A percentile compares a stretch with the other conserved stretches of the same genome.
These are phyloP conservation scores for Chanos chanos DNA, from an alignment of 2,797 vertebrate species.

Conservation along the genomic window DNA sequence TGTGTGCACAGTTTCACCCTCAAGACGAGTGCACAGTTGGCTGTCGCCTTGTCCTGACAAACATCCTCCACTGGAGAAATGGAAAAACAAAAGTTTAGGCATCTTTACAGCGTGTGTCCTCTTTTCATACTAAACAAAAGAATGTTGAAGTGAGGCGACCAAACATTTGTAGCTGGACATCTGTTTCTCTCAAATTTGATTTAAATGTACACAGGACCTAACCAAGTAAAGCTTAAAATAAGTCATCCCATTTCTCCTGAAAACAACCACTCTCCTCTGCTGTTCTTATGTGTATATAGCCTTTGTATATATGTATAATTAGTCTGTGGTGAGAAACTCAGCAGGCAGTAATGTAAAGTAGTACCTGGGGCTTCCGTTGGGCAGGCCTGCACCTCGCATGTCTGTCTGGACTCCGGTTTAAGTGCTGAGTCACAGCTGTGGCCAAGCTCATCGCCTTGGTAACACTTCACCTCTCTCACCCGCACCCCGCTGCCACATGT, in stretches of 20 bases:
- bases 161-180: too few species aligned
- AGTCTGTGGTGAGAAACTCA: too few species aligned
- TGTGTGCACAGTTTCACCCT: conserved; percentile 84
- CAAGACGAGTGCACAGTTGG: conserved; percentile 78
- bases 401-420: conserved; percentile 75
- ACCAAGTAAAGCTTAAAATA: not conserved
- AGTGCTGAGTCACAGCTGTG: conserved; percentile 74
- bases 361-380: conserved; percentile 76
- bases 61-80: conserved; percentile 58
- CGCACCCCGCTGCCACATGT: conserved; percentile 77
- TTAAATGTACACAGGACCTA: not conserved
- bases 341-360: too few species aligned
- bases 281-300: too few species aligned
- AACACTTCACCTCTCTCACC: conserved; percentile 81
- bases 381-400: conserved; percentile 72
- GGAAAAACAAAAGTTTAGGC: too few species aligned
- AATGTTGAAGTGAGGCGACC: too few species aligned
- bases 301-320: not conserved
- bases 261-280: not conserved
- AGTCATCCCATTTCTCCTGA: too few species aligned
- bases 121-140: conserved; percentile 9
- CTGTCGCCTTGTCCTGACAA: conserved; percentile 76
- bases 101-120: conserved; percentile 3
- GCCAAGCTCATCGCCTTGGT: conserved; percentile 77
- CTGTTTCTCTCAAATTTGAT: not conserved